Evolutionary conservation across 1,140 invertebrate species (phyloP).

Genomic region (Brachionus sp.): DNA sequence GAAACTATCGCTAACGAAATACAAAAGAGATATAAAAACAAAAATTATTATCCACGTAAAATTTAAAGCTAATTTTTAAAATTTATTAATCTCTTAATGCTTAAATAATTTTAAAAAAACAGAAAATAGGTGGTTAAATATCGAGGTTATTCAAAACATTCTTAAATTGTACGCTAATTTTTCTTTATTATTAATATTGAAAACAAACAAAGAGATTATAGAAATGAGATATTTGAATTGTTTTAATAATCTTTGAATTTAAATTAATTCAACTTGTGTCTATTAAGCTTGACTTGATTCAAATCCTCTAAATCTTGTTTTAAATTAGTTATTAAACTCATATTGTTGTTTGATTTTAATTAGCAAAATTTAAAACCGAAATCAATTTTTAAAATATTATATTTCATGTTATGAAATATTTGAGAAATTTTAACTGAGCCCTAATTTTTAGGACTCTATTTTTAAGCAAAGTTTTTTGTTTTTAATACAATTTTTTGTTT

Average conservation of each 20-base stretch:
- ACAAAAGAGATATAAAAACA: neutral
- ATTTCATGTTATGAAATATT: neutral
- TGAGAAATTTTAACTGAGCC: neutral
- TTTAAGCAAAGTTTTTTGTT: too few species aligned
- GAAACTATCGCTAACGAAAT: neutral
- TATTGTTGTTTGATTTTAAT: neutral
- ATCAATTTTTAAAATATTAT: neutral
- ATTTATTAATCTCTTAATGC: slow-evolving; percentile 5
- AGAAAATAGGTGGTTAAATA: neutral
- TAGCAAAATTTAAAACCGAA: neutral
- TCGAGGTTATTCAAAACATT: neutral
- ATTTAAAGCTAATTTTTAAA: neutral
- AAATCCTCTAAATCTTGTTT: slow-evolving; percentile 25
- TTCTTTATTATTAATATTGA: neutral
- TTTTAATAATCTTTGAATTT: slow-evolving; percentile 30
- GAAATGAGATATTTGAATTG: neutral
- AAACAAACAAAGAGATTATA: slow-evolving; percentile 28
- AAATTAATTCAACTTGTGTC: neutral
- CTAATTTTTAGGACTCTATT: too few species aligned
- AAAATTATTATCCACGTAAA: neutral
- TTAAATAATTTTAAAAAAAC: neutral
- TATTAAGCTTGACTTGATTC: neutral
- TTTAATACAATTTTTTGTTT: too few species aligned
- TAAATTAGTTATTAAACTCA: neutral
- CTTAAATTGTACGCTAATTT: neutral